These are phyloP conservation scores for Halesus radiatus DNA, from an alignment of 1,140 invertebrate genomes.

Conservation along the genomic window DNA sequence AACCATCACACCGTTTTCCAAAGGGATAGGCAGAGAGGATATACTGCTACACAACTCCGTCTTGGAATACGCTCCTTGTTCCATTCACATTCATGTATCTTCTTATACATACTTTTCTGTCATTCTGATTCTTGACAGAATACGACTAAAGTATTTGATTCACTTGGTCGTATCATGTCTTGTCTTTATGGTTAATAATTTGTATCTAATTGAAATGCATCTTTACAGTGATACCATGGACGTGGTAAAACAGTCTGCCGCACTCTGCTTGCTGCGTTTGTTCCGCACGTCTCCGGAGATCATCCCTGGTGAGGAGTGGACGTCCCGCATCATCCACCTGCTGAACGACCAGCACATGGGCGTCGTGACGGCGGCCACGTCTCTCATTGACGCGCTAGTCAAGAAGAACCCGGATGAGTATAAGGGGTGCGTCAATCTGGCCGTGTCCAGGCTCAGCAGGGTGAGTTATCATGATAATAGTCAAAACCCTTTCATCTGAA, in stretches of 20 bases:
- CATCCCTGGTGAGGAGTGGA: conserved; percentile 98
- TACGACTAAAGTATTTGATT: too few species aligned
- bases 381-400: conserved; percentile 97
- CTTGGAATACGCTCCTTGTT: too few species aligned
- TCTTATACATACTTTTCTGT: too few species aligned
- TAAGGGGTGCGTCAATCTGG: conserved; percentile 97
- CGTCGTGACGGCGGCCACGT: conserved; percentile 98
- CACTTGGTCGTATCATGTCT: too few species aligned
- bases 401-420: conserved; percentile 99
- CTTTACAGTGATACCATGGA: conserved; percentile 95
- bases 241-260: conserved; percentile 99
- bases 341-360: conserved; percentile 99
- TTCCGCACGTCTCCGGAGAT: conserved; percentile 95
- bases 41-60: too few species aligned
- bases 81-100: too few species aligned
- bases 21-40: too few species aligned
- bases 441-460: conserved; percentile 95
- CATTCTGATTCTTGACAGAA: too few species aligned
- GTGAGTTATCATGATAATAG: conserved; percentile 68
- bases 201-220: neutral
- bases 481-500: too few species aligned
- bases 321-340: conserved; percentile 97
- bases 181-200: too few species aligned
- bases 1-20: too few species aligned
- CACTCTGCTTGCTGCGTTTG: conserved; percentile 93